Base-by-base conservation (phyloP, 2,113 vertebrate genomes). In the Brachirus orientalis region DNA sequence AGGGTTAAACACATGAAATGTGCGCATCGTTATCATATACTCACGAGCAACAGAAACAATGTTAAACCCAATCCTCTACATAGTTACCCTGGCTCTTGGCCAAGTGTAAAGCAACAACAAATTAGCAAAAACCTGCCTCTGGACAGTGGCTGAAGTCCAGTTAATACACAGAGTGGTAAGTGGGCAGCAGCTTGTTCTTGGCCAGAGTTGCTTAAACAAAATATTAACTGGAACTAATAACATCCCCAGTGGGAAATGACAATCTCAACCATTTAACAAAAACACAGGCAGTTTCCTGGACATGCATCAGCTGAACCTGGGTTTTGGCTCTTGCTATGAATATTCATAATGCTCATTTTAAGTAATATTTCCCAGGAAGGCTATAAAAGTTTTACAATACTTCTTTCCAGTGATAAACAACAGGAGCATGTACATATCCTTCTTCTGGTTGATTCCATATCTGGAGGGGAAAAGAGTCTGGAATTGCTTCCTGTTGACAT, bases 201-300 rank as follows among this genome's bases (percentile, higher is more conserved):
- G 56, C 75, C 74, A 79, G 65, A 63, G 48, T 44, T 63, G 51
- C 51, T 72, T 19, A 52, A 78, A 69, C 82, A 51, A 77, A 84
- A 84, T 73, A 80, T 87, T 87, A 86, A 89, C 85, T 67, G 71
- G 81, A 87, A 76, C 61, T 53, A 82, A 83, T 85, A 62, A 83
- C 83, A 67, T 54, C 65, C 53, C 10, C 10, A 5, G n/a, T 13
- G 50, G 61, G 37, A 46, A 35, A 63, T 61, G 61, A 66, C 48
- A 74, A 63, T 71, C 22, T 28, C 28, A 22, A 59, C 44, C 58
- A 64, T 45, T 55, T 63, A 54, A 68, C 57, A 75, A 62, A 75
- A 64, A 76, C 18, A 40, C 63, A 28, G n/a, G 57, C 46, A 62
- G n/a, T 78, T 77, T 82, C 72, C 63, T 44, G 66, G 65, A 68